phyloP scores from a whole-genome alignment of 2,797 vertebrate genomes.

The Basileuterus tristriatus region DNA sequence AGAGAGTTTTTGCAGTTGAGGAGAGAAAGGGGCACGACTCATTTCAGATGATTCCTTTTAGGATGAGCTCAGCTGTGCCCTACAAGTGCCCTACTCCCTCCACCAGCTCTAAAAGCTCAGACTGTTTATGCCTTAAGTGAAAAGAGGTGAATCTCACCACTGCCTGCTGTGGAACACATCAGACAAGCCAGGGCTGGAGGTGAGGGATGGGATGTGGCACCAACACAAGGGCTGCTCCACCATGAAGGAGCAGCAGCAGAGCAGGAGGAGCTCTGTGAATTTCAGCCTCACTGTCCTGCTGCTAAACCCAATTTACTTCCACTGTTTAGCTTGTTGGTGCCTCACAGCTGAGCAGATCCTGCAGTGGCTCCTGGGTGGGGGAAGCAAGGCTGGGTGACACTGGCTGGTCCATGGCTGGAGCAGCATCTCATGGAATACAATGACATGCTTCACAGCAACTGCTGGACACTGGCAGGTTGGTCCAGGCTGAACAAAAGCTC shows the following conservation, averaged over 20 bases:
- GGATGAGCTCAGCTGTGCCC: background rate
- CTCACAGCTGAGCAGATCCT: background rate
- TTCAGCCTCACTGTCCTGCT: background rate
- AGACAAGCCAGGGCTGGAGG: background rate
- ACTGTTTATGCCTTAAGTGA: rapidly evolving
- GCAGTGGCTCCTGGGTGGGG: background rate
- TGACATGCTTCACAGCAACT: background rate
- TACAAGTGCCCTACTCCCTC: background rate
- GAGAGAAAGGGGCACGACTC: background rate
- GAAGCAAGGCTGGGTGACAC: background rate
- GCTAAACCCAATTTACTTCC: background rate
- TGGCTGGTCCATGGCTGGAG: background rate
- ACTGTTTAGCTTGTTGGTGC: background rate
- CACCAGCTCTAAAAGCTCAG: rapidly evolving
- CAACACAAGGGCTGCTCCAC: background rate
- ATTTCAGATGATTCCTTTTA: background rate
- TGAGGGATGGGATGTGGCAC: background rate
- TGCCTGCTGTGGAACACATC: background rate
- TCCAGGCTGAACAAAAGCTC: slow-evolving; percentile 26
- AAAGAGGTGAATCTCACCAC: background rate
- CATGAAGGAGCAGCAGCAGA: background rate
- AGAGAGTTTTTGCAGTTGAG: background rate
- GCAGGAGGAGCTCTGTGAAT: background rate
- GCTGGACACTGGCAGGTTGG: background rate
- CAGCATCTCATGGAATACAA: background rate